Base-by-base conservation (phyloP, 2,797 vertebrate genomes). In the Hyperoplus lanceolatus region DNA sequence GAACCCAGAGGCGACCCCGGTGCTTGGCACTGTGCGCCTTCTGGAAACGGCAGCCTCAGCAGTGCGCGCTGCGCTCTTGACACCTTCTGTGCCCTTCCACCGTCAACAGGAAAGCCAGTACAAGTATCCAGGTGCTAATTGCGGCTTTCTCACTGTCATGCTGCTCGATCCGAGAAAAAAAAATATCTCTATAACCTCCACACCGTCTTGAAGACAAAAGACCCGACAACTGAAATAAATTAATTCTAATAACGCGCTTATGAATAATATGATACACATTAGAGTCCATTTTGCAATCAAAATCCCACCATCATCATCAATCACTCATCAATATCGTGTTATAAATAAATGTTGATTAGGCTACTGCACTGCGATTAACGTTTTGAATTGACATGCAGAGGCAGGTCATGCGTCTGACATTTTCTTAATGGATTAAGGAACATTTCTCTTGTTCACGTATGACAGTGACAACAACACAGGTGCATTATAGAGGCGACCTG, bases 41-140 rank as follows among this genome's bases (percentile, higher is more conserved):
- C 83, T 73, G 77, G 82, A 91, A 91, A 89, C 82, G 82, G 90
- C 89, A 85, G 86, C 80, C 89, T 92, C 91, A 93, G 92, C 92
- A 92, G 85, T 64, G 88, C 81, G 88, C 87, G 84, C 87, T 82
- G 90, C 84, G 83, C 88, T 90, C 78, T 86, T 84, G 70, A 91
- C 91, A 93, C 91, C 89, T 90, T 74, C 83, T 83, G 90, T 86
- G 90, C 89, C 88, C 91, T 91, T 90, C 89, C 86, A 84, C 75
- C 86, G 67, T 70, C 88, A 87, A 89, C 77, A 82, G 81, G 80
- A 81, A 86, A 89, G 82, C 72, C 89, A 70, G 83, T 3, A 69
- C 73, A 70, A 76, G 85, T 29, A 92, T 85, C 87, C 87, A 90
- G 91, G 90, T 86, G 90, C 85, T 93, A 94, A 93, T 89, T 93